Conservation (phyloP, 2,797 vertebrate species). For the Acropternis orthonyx region DNA sequence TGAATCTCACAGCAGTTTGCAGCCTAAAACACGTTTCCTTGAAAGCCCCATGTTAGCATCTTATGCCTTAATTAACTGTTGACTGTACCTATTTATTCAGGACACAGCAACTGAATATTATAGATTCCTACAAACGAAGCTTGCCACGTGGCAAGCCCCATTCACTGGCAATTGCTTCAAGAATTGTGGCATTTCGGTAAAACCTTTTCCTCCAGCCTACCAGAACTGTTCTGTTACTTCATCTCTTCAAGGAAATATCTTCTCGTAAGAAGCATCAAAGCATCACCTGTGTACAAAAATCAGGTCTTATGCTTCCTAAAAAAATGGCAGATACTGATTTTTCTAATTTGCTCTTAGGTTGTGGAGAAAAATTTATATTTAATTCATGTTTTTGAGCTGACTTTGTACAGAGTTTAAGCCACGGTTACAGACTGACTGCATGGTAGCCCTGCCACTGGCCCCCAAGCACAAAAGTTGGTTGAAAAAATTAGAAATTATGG, state of each 20-base stretch:
- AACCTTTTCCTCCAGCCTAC: neutral
- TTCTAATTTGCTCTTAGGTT: neutral
- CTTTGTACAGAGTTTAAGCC: neutral
- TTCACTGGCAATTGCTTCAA: neutral
- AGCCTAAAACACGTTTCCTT: neutral
- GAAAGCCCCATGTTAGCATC: neutral
- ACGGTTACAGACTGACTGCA: neutral
- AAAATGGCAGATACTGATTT: neutral
- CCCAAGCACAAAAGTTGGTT: fast-evolving
- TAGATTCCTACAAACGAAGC: neutral
- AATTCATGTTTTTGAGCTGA: neutral
- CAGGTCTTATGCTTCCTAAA: neutral
- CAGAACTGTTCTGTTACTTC: neutral
- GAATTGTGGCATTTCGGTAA: neutral
- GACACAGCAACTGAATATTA: neutral
- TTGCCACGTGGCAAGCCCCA: neutral
- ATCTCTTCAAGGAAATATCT: neutral
- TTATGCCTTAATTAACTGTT: neutral
- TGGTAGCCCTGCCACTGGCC: neutral
- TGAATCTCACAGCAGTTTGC: neutral
- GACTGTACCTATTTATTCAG: neutral
- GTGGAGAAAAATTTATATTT: neutral
- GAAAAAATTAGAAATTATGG: neutral
- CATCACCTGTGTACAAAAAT: neutral
- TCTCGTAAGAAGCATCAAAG: neutral